Percentiles rank a stretch among this genome's conserved stretches.
Conservation (phyloP, 2,888 invertebrate species). For the Troides helena region DNA sequence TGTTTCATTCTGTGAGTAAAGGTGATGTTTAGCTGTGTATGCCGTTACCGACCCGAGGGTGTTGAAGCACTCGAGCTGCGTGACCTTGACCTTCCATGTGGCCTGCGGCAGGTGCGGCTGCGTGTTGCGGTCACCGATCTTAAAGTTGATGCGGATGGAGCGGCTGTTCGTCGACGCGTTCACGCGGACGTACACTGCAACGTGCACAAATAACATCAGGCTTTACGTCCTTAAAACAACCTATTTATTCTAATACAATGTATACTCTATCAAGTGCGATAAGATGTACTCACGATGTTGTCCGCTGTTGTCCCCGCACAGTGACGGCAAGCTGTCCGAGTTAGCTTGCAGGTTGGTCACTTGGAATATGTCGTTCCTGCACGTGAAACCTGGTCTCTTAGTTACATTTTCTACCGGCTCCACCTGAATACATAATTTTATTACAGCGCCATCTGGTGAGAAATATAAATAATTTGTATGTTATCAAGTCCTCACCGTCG, state of each 20-base stretch:
- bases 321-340: slow-evolving; percentile 69
- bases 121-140: slow-evolving; percentile 67
- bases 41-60: slow-evolving; percentile 61
- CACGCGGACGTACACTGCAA: slow-evolving; percentile 72
- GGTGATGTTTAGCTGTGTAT: neutral
- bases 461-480: neutral
- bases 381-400: slow-evolving; percentile 68
- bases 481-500: slow-evolving; percentile 54
- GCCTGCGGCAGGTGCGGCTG: slow-evolving; percentile 71
- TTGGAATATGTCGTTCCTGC: slow-evolving; percentile 76
- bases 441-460: slow-evolving; percentile 31
- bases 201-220: neutral
- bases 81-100: slow-evolving; percentile 82
- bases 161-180: slow-evolving; percentile 70
- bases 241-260: too few relatives aligned
- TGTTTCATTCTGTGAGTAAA: neutral
- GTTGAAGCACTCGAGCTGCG: slow-evolving; percentile 81
- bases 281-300: slow-evolving; percentile 77
- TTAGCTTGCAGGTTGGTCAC: slow-evolving; percentile 74
- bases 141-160: slow-evolving; percentile 70
- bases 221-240: too few relatives aligned
- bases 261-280: too few relatives aligned
- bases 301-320: slow-evolving; percentile 83
- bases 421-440: slow-evolving; percentile 46
- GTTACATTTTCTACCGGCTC: slow-evolving; percentile 70